Conservation (phyloP, 1,140 invertebrate genomes). For the Stegodyphus mimosarum region DNA sequence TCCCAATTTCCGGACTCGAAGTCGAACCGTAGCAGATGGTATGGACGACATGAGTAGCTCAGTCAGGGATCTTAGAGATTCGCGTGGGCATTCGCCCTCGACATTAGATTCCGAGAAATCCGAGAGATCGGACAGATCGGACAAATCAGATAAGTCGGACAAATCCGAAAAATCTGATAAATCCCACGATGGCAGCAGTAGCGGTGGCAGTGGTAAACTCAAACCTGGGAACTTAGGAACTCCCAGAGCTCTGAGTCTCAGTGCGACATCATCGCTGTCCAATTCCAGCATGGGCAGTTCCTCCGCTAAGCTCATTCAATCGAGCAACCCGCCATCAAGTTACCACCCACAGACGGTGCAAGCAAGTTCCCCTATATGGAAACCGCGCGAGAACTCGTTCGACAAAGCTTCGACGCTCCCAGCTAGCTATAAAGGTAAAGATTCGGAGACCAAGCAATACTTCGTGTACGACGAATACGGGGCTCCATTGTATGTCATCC, state of each 20-base stretch:
- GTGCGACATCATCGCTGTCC: conserved; percentile 92
- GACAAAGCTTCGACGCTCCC: conserved; percentile 60
- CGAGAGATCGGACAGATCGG: conserved; percentile 50
- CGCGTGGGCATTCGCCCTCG: conserved; percentile 39
- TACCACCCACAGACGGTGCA: conserved; percentile 84
- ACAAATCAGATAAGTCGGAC: conserved; percentile 71
- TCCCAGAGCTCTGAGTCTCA: conserved; percentile 78
- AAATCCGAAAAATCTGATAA: conserved; percentile 63
- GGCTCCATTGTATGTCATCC: conserved; percentile 57
- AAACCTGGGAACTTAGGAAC: conserved; percentile 64
- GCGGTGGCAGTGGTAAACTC: conserved; percentile 61
- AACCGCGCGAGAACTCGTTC: conserved; percentile 79
- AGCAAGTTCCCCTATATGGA: conserved; percentile 90
- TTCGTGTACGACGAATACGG: conserved; percentile 65
- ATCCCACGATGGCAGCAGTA: conserved; percentile 60
- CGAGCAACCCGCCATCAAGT: conserved; percentile 89
- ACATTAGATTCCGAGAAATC: conserved; percentile 20
- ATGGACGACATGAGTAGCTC: conserved; percentile 65
- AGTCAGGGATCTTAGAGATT: background rate
- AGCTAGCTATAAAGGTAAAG: conserved; percentile 40
- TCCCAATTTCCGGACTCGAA: conserved; percentile 80
- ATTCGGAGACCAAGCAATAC: conserved; percentile 63
- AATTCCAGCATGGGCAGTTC: conserved; percentile 89
- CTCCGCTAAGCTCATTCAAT: conserved; percentile 91
- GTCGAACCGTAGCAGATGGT: conserved; percentile 88